phyloP scores from a whole-genome alignment of 2,797 vertebrate genomes.

The Aulostomus chinensis region DNA sequence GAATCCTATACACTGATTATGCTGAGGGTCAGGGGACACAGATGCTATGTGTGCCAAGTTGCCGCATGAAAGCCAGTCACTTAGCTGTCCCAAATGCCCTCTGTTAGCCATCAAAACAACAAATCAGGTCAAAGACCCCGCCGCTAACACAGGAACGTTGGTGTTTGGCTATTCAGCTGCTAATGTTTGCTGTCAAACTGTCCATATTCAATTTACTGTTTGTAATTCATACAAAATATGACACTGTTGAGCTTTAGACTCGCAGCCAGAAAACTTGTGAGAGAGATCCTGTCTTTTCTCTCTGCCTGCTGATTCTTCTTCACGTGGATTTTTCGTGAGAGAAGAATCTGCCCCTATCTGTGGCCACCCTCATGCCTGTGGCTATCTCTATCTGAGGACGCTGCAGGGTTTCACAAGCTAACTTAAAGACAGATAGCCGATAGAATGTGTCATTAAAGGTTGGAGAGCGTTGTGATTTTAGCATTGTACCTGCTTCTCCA shows the following conservation, averaged over 20 bases:
- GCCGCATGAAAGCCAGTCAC: conserved; percentile 57
- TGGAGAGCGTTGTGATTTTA: conserved; percentile 55
- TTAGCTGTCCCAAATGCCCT: conserved; percentile 34
- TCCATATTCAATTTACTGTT: conserved; percentile 40
- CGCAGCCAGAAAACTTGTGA: conserved; percentile 24
- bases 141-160: conserved; percentile 12
- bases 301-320: conserved; percentile 24
- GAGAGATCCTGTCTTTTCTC: conserved; percentile 33
- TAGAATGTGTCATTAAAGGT: conserved; percentile 65
- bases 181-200: conserved; percentile 47
- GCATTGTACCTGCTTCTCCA: conserved; percentile 21
- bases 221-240: conserved; percentile 51
- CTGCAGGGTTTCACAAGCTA: conserved; percentile 60
- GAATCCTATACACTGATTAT: conserved; percentile 68
- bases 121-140: conserved; percentile 23
- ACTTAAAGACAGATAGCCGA: conserved; percentile 61
- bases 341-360: conserved; percentile 76
- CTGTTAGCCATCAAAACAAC: conserved; percentile 33
- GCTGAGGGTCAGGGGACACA: conserved; percentile 61
- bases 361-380: conserved; percentile 65
- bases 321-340: conserved; percentile 23
- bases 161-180: conserved; percentile 37
- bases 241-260: conserved; percentile 31
- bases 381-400: conserved; percentile 57
- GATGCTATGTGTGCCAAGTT: conserved; percentile 62